Evolutionary conservation across 1,140 invertebrate genomes (phyloP).

Genomic region (Philotrypesis tridentata): DNA sequence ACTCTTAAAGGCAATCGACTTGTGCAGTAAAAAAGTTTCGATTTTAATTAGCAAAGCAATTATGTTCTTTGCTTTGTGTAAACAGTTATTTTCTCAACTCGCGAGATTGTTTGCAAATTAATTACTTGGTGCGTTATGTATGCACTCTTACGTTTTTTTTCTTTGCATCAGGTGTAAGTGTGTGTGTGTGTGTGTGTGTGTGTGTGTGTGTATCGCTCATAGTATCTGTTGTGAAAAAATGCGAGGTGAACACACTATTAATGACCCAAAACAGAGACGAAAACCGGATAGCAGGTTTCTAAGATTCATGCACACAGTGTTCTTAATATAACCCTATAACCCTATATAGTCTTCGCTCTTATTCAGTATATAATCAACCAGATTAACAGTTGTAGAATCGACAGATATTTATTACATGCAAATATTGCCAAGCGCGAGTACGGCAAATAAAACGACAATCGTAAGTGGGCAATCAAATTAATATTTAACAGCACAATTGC

Average conservation of each 20-base stretch:
- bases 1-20: background rate
- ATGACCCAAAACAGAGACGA: conserved; percentile 17
- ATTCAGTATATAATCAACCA: too few relatives aligned
- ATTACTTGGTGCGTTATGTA: background rate
- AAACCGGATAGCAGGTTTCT: conserved; percentile 13
- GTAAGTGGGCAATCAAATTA: too few relatives aligned
- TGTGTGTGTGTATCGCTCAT: background rate
- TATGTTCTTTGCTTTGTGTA: background rate
- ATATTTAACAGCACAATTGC: too few relatives aligned
- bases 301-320: background rate
- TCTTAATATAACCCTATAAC: background rate
- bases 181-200: background rate
- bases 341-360: too few relatives aligned
- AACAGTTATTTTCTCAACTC: background rate
- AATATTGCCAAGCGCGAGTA: too few relatives aligned
- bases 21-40: background rate
- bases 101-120: background rate
- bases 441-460: too few relatives aligned
- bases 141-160: background rate
- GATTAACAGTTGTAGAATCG: background rate
- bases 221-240: background rate
- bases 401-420: background rate
- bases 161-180: too few relatives aligned
- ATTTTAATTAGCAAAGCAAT: background rate
- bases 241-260: conserved; percentile 20